phyloP scores from a whole-genome alignment of 2,888 invertebrate species.

The Pseudococcus longispinus region DNA sequence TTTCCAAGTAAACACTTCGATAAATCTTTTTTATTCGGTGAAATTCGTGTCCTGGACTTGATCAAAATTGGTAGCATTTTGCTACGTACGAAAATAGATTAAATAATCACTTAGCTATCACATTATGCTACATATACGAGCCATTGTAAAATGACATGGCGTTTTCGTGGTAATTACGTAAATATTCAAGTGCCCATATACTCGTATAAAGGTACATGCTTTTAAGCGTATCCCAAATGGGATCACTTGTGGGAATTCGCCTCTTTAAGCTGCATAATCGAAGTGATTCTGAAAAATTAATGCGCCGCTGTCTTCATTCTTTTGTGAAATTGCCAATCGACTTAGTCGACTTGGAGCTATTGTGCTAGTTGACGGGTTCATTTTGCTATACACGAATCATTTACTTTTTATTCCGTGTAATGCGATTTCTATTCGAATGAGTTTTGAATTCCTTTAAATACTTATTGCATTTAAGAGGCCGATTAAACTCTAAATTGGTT shows the following conservation, averaged over 20 bases:
- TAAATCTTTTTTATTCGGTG: background rate
- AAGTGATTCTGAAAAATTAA: conserved; percentile 5
- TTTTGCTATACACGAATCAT: background rate
- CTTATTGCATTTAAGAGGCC: background rate
- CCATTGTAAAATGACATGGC: background rate
- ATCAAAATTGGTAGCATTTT: background rate
- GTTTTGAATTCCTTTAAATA: conserved; percentile 1
- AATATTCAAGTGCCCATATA: background rate
- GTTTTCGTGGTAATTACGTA: background rate
- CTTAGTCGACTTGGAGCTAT: background rate
- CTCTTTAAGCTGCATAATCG: conserved; percentile 8
- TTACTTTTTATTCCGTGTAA: background rate
- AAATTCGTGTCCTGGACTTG: background rate
- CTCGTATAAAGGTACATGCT: background rate
- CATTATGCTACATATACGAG: background rate
- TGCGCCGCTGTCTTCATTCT: background rate
- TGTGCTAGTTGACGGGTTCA: background rate
- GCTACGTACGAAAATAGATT: background rate
- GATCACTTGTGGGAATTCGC: conserved; percentile 2
- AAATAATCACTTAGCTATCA: background rate
- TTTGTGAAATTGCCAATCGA: conserved; percentile 30
- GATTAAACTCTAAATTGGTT: background rate
- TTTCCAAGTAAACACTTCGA: background rate
- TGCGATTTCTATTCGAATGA: background rate
- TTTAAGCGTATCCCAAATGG: conserved; percentile 11